Conservation (phyloP, 2,888 invertebrate genomes). For the Acrobeloides nanus region DNA sequence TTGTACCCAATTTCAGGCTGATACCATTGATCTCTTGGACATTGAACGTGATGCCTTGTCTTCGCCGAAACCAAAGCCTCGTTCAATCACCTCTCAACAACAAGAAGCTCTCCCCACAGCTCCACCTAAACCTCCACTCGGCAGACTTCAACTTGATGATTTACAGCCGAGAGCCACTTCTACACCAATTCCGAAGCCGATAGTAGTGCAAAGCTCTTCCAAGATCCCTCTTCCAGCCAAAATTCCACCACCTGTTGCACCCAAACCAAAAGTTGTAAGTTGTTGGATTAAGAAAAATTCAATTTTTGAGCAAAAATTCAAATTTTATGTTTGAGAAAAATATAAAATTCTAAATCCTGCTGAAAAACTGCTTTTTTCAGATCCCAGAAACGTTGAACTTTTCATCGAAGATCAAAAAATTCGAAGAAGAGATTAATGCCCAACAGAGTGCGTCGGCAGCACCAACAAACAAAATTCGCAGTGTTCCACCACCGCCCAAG, state of each 20-base stretch:
- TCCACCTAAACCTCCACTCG: no score
- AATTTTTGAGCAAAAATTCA: background rate
- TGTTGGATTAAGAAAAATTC: no score
- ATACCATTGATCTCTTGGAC: no score
- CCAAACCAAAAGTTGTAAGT: conserved; percentile 24
- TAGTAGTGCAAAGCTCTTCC: no score
- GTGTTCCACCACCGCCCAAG: conserved; percentile 23
- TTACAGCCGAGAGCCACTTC: no score
- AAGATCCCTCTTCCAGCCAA: no score
- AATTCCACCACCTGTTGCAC: conserved; percentile 26
- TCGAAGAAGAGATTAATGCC: conserved; percentile 74
- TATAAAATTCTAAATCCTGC: conserved; percentile 2
- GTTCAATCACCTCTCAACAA: conserved; percentile 1
- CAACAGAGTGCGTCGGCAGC: conserved; percentile 3
- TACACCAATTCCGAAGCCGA: no score
- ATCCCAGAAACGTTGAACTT: conserved; percentile 73
- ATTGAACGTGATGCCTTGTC: no score
- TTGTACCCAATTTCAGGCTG: no score
- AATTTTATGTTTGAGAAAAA: conserved; percentile 1
- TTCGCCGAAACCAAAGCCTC: background rate
- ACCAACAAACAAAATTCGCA: conserved; percentile 4
- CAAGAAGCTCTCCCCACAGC: no score
- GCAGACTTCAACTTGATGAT: no score
- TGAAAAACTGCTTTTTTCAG: conserved; percentile 1
- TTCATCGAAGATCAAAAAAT: conserved; percentile 85